These are phyloP conservation scores for Macrochelys suwanniensis DNA, from an alignment of 2,797 vertebrate genomes.

Conservation along the genomic window DNA sequence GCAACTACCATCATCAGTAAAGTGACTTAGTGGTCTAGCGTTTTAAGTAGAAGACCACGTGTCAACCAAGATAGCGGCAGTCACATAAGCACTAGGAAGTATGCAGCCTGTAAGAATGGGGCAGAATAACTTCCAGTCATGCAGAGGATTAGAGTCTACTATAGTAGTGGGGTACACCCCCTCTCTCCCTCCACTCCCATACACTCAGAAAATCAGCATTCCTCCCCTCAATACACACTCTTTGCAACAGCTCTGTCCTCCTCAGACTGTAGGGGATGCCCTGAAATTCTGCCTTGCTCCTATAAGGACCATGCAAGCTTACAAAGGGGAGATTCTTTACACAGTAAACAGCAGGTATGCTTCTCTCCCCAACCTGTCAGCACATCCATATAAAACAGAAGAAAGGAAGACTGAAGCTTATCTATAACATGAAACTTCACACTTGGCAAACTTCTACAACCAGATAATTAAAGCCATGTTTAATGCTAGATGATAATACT, in stretches of 20 bases:
- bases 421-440: conserved; percentile 37
- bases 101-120: too few species aligned
- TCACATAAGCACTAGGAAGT: too few species aligned
- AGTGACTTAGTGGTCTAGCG: background rate
- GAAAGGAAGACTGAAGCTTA: background rate
- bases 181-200: too few species aligned
- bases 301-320: background rate
- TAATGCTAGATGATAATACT: conserved; percentile 57
- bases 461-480: conserved; percentile 56
- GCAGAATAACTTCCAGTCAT: too few species aligned
- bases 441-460: conserved; percentile 60
- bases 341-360: background rate
- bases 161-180: too few species aligned
- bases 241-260: too few species aligned
- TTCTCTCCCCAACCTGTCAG: background rate
- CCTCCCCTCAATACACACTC: too few species aligned
- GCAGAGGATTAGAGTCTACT: too few species aligned
- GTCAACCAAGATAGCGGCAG: background rate
- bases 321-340: background rate
- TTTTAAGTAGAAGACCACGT: background rate
- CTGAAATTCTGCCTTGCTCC: too few species aligned
- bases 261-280: too few species aligned
- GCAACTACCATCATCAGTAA: background rate
- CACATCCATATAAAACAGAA: background rate
- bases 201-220: too few species aligned